phyloP scores from a whole-genome alignment of 1,140 invertebrate species.

The Phymastichus coffea region DNA sequence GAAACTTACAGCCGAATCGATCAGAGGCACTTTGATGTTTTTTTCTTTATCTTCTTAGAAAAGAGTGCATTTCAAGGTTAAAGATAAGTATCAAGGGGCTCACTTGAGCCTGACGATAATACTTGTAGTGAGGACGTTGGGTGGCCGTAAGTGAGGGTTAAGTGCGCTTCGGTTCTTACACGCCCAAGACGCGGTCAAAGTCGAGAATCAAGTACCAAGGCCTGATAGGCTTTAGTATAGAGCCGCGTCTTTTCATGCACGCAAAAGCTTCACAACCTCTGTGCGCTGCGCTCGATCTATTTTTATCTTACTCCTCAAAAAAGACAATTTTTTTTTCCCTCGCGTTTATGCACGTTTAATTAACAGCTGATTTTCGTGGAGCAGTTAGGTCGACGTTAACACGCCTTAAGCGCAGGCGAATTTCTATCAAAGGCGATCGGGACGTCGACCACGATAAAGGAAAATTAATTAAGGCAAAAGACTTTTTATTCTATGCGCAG shows the following conservation, averaged over 20 bases:
- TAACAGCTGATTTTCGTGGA: background rate
- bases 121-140: background rate
- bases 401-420: too few species aligned
- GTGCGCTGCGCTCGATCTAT: background rate
- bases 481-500: constrained; percentile 1
- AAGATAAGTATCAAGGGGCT: too few species aligned
- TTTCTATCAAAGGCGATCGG: background rate
- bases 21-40: too few species aligned
- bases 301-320: background rate
- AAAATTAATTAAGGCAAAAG: constrained; percentile 17
- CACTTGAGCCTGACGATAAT: background rate
- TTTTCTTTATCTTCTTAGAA: constrained; percentile 32
- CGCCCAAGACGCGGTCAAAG: background rate
- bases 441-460: constrained; percentile 9
- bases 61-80: constrained; percentile 16
- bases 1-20: too few species aligned
- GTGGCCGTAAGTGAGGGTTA: background rate
- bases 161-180: background rate
- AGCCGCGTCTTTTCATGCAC: background rate
- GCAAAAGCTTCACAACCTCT: too few species aligned
- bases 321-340: background rate
- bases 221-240: background rate
- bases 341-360: background rate
- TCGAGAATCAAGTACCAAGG: background rate
- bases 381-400: constrained; percentile 4